Conservation (phyloP, 2,113 vertebrate genomes). For the Elgaria multicarinata region DNA sequence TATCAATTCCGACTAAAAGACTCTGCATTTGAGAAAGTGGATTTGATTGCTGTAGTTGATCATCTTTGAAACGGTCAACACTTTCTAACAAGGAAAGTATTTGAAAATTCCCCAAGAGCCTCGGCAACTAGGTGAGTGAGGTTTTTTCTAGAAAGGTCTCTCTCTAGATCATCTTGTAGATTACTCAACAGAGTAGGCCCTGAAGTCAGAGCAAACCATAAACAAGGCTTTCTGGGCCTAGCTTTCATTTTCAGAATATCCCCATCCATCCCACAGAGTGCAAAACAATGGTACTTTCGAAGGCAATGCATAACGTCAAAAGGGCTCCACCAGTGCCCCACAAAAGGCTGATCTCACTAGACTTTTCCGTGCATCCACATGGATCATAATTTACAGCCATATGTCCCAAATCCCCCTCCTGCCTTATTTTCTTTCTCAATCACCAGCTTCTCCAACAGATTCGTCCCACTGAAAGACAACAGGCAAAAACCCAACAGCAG, state of each 20-base stretch:
- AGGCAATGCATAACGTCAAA: neutral
- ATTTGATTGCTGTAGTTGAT: neutral
- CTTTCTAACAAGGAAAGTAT: neutral
- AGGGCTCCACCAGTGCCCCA: neutral
- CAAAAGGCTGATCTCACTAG: neutral
- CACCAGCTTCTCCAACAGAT: neutral
- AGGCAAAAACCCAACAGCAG: neutral
- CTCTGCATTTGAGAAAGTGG: slow-evolving; percentile 32
- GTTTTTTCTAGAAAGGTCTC: neutral
- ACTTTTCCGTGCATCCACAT: slow-evolving; percentile 16
- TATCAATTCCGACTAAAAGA: slow-evolving; percentile 31
- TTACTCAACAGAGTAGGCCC: neutral
- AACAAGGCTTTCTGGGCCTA: neutral
- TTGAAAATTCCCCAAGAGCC: neutral
- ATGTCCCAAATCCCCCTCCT: neutral
- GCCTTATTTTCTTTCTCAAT: rapidly evolving
- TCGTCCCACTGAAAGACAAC: neutral
- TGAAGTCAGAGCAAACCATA: neutral
- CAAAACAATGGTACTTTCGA: neutral
- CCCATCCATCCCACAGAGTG: neutral
- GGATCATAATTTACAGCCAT: neutral
- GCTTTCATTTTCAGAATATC: neutral
- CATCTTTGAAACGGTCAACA: neutral
- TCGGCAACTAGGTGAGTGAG: neutral
- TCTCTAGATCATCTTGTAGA: rapidly evolving